Evolutionary conservation across 2,888 invertebrate species (phyloP).

Genomic region (Lepidochrysops patricia): DNA sequence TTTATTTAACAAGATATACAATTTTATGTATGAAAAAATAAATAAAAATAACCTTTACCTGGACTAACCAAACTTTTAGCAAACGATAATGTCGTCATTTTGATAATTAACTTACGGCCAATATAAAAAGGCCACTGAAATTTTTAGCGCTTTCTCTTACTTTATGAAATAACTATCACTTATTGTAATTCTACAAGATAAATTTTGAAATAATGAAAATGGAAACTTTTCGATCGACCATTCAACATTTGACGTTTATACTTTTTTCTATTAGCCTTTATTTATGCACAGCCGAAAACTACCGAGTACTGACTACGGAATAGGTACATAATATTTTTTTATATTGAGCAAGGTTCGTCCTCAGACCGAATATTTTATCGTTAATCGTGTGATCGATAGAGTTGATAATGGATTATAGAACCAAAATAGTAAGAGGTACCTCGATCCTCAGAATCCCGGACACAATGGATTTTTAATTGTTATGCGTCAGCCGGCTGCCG

Average conservation of each 20-base stretch:
- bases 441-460: no score
- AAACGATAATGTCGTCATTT: slow-evolving; percentile 62
- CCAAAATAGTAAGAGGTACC: no score
- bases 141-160: neutral
- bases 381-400: no score
- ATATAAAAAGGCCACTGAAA: slow-evolving; percentile 4
- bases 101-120: slow-evolving; percentile 30
- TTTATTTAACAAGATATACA: slow-evolving; percentile 17
- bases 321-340: no score
- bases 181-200: neutral
- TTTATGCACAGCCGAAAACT: no score
- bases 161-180: neutral
- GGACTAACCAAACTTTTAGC: slow-evolving; percentile 70
- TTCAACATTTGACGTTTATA: neutral
- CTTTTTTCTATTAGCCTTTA: neutral
- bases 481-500: no score
- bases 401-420: no score
- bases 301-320: no score
- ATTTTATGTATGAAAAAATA: neutral
- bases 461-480: no score
- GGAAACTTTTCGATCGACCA: neutral
- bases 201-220: no score
- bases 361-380: no score
- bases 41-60: slow-evolving; percentile 37
- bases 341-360: no score